phyloP scores from a whole-genome alignment of 2,888 invertebrate species.

The Taenaris catops region DNA sequence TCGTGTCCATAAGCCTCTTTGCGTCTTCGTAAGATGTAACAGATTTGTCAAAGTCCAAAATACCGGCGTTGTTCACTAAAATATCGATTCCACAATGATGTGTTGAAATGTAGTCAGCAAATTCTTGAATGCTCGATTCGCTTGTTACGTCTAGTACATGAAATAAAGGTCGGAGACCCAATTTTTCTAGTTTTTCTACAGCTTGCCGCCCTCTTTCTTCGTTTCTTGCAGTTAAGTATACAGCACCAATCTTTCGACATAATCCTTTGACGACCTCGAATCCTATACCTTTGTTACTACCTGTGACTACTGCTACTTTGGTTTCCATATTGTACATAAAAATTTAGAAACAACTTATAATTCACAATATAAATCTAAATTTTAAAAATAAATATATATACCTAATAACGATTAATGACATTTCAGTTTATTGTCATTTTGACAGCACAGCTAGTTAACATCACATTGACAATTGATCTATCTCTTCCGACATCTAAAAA shows the following conservation, averaged over 20 bases:
- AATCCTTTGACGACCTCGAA: conserved; percentile 76
- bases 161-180: conserved; percentile 80
- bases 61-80: conserved; percentile 88
- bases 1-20: conserved; percentile 84
- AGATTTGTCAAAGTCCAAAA: conserved; percentile 82
- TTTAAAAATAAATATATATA: conserved; percentile 50
- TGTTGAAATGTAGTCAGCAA: conserved; percentile 78
- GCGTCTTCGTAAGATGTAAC: conserved; percentile 85
- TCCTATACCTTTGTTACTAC: conserved; percentile 68
- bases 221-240: conserved; percentile 86
- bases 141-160: conserved; percentile 85
- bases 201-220: conserved; percentile 81
- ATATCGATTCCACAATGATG: conserved; percentile 85
- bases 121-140: conserved; percentile 79
- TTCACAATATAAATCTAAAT: conserved; percentile 46
- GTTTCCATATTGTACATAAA: conserved; percentile 70
- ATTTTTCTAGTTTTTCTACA: conserved; percentile 79
- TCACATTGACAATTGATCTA: too few relatives aligned
- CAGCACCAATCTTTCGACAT: conserved; percentile 83
- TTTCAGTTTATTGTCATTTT: conserved; percentile 18
- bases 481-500: too few relatives aligned
- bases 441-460: too few relatives aligned
- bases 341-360: conserved; percentile 41
- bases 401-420: conserved; percentile 29
- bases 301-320: conserved; percentile 74